Conservation (phyloP, 2,113 vertebrate species). For the Cavia porcellus region DNA sequence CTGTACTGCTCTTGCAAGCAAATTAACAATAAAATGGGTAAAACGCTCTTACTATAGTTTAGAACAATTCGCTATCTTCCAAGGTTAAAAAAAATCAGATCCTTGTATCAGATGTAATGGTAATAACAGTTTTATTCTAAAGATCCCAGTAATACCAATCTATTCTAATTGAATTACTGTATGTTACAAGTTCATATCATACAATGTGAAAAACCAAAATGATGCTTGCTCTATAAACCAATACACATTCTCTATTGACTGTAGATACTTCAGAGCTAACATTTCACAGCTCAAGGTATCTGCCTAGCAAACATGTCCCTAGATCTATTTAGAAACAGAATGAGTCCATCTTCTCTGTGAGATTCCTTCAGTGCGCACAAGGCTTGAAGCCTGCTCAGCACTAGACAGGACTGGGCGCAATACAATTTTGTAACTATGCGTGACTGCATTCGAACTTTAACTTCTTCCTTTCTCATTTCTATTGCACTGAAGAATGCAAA, state of each 20-base stretch:
- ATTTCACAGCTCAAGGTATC: neutral
- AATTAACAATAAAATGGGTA: neutral
- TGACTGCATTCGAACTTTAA: neutral
- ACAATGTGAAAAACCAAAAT: conserved; percentile 33
- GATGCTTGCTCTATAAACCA: conserved; percentile 40
- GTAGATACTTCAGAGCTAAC: neutral
- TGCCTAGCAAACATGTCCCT: neutral
- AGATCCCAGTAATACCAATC: neutral
- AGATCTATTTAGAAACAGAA: neutral
- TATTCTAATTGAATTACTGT: neutral
- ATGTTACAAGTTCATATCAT: neutral
- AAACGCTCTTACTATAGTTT: conserved; percentile 12
- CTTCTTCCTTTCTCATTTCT: neutral
- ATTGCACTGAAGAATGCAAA: conserved; percentile 5
- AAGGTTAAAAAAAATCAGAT: neutral
- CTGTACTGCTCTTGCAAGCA: neutral
- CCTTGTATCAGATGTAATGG: neutral
- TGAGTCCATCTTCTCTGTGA: neutral
- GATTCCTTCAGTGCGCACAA: neutral
- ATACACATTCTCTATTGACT: neutral
- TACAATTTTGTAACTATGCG: neutral
- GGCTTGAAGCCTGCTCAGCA: neutral
- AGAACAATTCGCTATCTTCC: neutral
- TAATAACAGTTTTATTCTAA: conserved; percentile 42
- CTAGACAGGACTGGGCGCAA: neutral